Base-by-base conservation (phyloP, 1,140 invertebrate species). In the Drosophila oshimai region DNA sequence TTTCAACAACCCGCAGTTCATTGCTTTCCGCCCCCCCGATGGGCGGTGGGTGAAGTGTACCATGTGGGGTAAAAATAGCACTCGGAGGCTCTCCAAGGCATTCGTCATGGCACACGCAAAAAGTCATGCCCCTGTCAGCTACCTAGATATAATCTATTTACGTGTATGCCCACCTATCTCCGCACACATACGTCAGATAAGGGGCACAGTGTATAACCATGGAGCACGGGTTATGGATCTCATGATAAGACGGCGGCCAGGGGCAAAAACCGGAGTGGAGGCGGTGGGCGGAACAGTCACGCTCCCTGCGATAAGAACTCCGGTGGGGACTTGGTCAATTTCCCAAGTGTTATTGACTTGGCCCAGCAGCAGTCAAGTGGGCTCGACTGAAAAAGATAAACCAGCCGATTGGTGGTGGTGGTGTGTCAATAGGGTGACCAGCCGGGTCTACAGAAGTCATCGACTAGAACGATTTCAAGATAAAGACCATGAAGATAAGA, bases 51-150 rank as follows among this genome's bases (percentile, higher is more conserved):
- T 36, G 42, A n/a, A n/a, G n/a, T n/a, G n/a, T n/a, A n/a, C n/a
- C n/a, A n/a, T n/a, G 37, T 45, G 26, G 46, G 17, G 68, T 70
- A 69, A 64, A 72, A 81, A 79, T 75, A 73, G 74, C 37, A 72
- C n/a, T n/a, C n/a, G n/a, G n/a, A n/a, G n/a, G n/a, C n/a, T n/a
- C n/a, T n/a, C n/a, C n/a, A n/a, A n/a, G n/a, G 62, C 68, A 87
- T 87, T 87, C 81, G 83, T 87, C 81, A 87, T 87, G 81, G 81
- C 81, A 77, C 81, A 81, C 83, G 81, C 81, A 77, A 77, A 81
- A 74, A 87, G 69, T 87, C 81, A 87, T 79, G 61, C 80, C 61
- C 75, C 69, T 47, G 46, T 13, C 45, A 67, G 41, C 80, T 80
- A 69, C 44, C 80, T 61, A 87, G 81, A 87, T 87, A 87, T 87